Percentiles rank a stretch among this genome's conserved stretches.
Conservation (phyloP, 2,797 vertebrate genomes). For the Psittacula derbiana region DNA sequence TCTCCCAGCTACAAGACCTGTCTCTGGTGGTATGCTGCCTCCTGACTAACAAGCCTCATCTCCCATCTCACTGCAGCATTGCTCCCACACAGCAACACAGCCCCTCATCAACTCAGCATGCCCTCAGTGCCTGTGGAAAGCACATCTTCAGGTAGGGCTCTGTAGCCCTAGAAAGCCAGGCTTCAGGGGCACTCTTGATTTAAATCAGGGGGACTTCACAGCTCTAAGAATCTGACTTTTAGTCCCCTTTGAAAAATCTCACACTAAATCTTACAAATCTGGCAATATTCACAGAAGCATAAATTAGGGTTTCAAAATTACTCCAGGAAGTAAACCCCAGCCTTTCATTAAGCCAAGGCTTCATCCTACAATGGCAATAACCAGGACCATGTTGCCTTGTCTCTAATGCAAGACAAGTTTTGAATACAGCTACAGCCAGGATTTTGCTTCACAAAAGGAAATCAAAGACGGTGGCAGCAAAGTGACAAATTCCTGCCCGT, state of each 20-base stretch:
- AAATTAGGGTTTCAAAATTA: constrained; percentile 14
- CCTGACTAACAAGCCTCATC: neutral
- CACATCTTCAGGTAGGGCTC: neutral
- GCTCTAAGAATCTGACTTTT: neutral
- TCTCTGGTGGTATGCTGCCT: neutral
- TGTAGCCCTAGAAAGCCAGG: neutral
- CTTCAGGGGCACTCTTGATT: neutral
- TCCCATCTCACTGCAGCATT: neutral
- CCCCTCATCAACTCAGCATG: fast-evolving
- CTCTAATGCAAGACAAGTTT: neutral
- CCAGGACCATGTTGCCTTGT: neutral
- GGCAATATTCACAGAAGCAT: neutral
- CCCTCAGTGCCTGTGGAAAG: neutral
- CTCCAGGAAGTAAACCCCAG: neutral
- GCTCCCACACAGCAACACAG: neutral
- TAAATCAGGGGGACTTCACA: neutral
- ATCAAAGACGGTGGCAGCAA: neutral
- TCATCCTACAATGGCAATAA: neutral
- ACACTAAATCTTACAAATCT: neutral
- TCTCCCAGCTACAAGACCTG: neutral
- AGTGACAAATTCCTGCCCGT: constrained; percentile 6
- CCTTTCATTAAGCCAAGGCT: neutral
- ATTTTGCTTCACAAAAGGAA: neutral
- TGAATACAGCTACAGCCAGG: neutral
- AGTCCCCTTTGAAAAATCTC: constrained; percentile 1